These are phyloP conservation scores for Coelopa frigida DNA, from an alignment of 1,140 invertebrate species.

Conservation along the genomic window DNA sequence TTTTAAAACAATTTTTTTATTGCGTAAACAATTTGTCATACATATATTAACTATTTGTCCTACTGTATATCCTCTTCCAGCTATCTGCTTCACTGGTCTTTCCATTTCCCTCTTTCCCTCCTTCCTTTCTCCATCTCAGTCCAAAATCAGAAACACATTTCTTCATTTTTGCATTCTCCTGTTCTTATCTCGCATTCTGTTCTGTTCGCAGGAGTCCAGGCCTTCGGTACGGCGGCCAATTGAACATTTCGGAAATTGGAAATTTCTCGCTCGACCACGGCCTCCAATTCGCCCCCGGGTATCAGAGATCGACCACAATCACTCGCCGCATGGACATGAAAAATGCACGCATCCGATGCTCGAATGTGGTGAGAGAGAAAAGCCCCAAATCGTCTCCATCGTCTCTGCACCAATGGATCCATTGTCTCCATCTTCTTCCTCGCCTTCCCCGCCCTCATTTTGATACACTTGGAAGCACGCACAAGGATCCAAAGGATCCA, in stretches of 20 bases:
- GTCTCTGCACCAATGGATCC: too few species aligned
- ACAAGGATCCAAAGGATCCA: too few species aligned
- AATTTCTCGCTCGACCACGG: slow-evolving; percentile 36
- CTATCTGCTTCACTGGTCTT: too few species aligned
- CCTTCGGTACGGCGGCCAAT: slow-evolving; percentile 46
- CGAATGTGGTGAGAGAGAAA: slow-evolving; percentile 44
- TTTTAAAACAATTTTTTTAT: too few species aligned
- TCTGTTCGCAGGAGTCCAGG: slow-evolving; percentile 44
- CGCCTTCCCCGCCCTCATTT: too few species aligned
- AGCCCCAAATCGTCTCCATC: too few species aligned
- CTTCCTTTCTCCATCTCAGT: not conserved
- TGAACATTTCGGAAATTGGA: slow-evolving; percentile 48
- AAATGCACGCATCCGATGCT: slow-evolving; percentile 47
- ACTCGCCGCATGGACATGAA: slow-evolving; percentile 47
- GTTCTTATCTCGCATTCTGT: not conserved
- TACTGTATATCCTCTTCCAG: too few species aligned
- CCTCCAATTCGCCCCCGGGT: slow-evolving; percentile 35
- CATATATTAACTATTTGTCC: too few species aligned
- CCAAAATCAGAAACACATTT: too few species aligned
- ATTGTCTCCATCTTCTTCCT: too few species aligned
- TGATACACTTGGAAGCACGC: too few species aligned
- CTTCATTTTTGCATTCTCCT: not conserved
- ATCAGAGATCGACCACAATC: slow-evolving; percentile 45
- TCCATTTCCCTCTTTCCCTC: not conserved
- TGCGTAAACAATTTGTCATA: too few species aligned